Percentiles rank a stretch among this genome's conserved stretches.
phyloP scores from a whole-genome alignment of 2,113 vertebrate species.

The Anser cygnoides region DNA sequence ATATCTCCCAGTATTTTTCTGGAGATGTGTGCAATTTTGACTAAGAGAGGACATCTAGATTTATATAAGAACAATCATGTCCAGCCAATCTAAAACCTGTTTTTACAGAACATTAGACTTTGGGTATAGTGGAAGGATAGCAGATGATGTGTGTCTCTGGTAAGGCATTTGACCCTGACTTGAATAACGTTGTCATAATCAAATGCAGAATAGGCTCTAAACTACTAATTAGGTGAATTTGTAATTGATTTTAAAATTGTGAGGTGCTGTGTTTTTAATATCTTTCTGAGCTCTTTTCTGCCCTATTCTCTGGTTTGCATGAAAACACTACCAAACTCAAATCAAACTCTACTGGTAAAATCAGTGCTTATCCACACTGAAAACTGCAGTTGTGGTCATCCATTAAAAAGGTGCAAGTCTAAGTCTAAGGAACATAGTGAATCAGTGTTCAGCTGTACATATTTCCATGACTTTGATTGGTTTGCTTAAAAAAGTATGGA shows the following conservation, averaged over 20 bases:
- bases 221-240: background rate
- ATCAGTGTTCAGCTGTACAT: background rate
- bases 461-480: background rate
- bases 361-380: background rate
- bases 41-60: background rate
- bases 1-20: background rate
- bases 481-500: background rate
- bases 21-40: background rate
- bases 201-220: background rate
- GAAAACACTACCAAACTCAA: background rate
- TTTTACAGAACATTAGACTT: background rate
- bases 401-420: background rate
- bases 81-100: background rate
- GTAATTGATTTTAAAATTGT: background rate
- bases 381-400: background rate
- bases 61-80: background rate
- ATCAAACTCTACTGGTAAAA: background rate
- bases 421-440: background rate
- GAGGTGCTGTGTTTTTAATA: background rate
- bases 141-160: accelerated
- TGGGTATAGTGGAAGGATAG: background rate
- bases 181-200: background rate
- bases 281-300: background rate
- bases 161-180: background rate
- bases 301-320: background rate